Base-by-base conservation (phyloP, 2,797 vertebrate genomes). In the Trichosurus vulpecula region DNA sequence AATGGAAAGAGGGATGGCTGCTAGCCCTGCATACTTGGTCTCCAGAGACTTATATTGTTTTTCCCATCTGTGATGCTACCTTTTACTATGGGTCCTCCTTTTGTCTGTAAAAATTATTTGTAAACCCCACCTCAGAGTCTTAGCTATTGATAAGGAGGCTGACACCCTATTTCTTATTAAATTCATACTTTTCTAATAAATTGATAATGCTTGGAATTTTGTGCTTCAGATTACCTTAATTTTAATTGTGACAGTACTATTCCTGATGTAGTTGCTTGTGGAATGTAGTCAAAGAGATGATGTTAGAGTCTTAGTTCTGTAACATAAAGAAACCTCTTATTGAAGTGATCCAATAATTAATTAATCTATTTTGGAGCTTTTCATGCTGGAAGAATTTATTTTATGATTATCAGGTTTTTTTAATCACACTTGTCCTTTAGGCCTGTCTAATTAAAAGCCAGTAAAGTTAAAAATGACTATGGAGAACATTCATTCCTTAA, bases 221-320 rank as follows among this genome's bases (percentile, higher is more conserved):
- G 35, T 41, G 16, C 6, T 13, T 74, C 74, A 47, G 3, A 51
- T 87, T 47, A 47, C 74, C 74, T 87, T 87, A 29, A 51, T 87
- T 74, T 51, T 27, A 87, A 51, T 87, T 87, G 41, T 11, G 41
- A 51, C 41, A 81, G 3, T 87, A 10, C 74, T 47, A 10, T 87
- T 87, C 41, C 74, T 87, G 2, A 27, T 87, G 9, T 51, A 10
- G 47, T 35, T 87, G 35, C 4, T 1, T 27, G 41, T 25, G 22
- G 41, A 87, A 27, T 47, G 25, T 29, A 51, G 25, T 27, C 74
- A 87, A 47, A 47, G 74, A 25, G 35, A 4, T 94, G 52, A 47
- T 56, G 51, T 66, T 96, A 95, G 90, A 54, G 52, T 95, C 30
- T 55, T 89, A 56, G 90, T 31, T 96, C 55, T 87, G 41, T 87